Percentiles rank a stretch among this genome's conserved stretches.
phyloP scores from a whole-genome alignment of 2,888 invertebrate genomes.

The Heliconius erato region DNA sequence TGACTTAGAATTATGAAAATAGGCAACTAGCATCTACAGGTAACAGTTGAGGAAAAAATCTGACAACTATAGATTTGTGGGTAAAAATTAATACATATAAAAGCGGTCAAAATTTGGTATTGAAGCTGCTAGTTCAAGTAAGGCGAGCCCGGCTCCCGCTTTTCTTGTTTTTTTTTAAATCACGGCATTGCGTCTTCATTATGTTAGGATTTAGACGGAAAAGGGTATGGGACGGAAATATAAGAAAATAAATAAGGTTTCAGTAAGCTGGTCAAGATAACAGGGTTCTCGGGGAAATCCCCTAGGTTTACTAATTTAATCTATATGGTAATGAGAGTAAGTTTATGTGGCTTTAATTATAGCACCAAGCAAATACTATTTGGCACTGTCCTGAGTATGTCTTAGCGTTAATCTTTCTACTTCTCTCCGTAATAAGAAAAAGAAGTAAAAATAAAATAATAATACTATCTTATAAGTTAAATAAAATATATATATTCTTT shows the following conservation, averaged over 20 bases:
- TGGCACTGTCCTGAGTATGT: background rate
- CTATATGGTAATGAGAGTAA: constrained; percentile 10
- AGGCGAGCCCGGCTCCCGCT: no score
- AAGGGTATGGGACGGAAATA: constrained; percentile 5
- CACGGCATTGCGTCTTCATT: constrained; percentile 4
- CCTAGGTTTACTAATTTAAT: constrained; percentile 8
- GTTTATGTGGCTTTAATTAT: background rate
- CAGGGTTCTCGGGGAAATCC: background rate
- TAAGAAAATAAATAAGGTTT: background rate
- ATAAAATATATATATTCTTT: no score
- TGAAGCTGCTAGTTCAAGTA: no score
- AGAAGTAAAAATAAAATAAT: background rate
- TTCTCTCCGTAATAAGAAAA: background rate
- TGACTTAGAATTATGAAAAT: no score
- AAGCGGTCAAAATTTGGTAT: no score
- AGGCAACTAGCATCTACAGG: no score
- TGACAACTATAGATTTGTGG: no score
- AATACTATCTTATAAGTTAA: background rate
- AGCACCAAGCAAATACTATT: constrained; percentile 9
- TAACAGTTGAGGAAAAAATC: no score
- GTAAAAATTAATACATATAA: no score
- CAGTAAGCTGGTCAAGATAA: constrained; percentile 8
- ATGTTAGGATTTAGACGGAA: background rate
- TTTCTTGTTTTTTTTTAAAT: background rate
- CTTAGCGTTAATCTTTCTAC: no score